A percentile compares a stretch with the other conserved stretches of the same genome.
Conservation (phyloP, 2,797 vertebrate species). For the Numenius phaeopus region DNA sequence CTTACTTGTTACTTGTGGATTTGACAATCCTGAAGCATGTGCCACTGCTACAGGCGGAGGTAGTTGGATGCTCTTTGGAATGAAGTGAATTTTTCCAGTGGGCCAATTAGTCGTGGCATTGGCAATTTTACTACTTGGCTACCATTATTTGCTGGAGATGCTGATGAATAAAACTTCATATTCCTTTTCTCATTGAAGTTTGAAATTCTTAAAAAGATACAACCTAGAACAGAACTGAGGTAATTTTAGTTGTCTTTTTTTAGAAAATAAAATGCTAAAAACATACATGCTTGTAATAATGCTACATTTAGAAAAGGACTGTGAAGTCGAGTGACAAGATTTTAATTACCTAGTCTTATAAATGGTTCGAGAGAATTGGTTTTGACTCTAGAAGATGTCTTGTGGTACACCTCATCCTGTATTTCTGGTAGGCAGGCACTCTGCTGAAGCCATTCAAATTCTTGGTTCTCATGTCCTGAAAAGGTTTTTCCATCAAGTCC, state of each 20-base stretch:
- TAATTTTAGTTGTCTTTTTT: neutral
- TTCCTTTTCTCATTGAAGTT: neutral
- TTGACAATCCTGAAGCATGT: neutral
- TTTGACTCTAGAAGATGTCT: neutral
- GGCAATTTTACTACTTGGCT: neutral
- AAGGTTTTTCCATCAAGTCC: neutral
- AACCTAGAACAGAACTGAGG: neutral
- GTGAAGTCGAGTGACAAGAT: neutral
- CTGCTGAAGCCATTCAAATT: neutral
- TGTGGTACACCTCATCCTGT: neutral
- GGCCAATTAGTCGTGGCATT: neutral
- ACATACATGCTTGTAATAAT: neutral
- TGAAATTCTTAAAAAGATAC: neutral
- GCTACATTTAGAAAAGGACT: neutral
- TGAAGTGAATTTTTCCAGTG: neutral
- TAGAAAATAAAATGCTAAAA: neutral
- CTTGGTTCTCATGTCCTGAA: neutral
- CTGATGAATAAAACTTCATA: neutral
- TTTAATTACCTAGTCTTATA: neutral
- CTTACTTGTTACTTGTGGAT: neutral
- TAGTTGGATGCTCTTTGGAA: neutral
- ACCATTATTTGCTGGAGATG: neutral
- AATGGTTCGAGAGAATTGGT: neutral
- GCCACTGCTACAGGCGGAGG: neutral
- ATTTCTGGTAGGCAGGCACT: neutral